Evolutionary conservation across 2,113 vertebrate genomes (phyloP).

Genomic region (Equus przewalskii): DNA sequence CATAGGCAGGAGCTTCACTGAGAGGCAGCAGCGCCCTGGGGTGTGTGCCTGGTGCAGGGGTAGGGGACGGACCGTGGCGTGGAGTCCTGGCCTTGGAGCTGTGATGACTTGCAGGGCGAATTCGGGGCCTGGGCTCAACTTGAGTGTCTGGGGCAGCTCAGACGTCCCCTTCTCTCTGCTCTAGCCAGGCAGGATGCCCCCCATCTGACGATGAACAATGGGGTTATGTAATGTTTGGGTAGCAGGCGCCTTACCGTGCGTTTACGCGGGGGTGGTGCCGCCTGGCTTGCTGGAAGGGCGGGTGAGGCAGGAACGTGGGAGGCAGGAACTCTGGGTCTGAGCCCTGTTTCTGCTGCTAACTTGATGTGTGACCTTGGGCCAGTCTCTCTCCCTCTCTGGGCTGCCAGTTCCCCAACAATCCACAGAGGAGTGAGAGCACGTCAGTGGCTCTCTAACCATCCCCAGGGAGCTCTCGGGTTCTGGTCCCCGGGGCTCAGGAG

Average conservation of each 20-base stretch:
- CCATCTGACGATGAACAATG: background rate
- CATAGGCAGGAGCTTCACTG: background rate
- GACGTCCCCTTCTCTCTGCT: background rate
- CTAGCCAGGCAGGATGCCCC: background rate
- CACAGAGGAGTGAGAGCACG: background rate
- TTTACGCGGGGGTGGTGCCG: background rate
- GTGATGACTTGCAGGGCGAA: background rate
- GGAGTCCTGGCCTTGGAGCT: background rate
- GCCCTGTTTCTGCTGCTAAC: background rate
- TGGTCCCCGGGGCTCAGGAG: background rate
- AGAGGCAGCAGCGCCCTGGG: background rate
- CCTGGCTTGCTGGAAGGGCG: background rate
- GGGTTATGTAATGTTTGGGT: conserved; percentile 12
- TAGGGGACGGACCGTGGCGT: too few relatives aligned
- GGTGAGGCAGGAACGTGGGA: background rate
- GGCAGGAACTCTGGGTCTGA: background rate
- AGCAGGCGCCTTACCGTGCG: background rate
- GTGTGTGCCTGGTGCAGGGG: background rate
- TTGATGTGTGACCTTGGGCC: background rate
- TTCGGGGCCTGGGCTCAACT: background rate
- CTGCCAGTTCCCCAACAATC: background rate
- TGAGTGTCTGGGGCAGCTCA: background rate
- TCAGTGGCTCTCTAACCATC: background rate
- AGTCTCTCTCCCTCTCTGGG: background rate
- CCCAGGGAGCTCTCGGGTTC: background rate